These are phyloP conservation scores for Dermolepida albohirtum DNA, from an alignment of 2,888 invertebrate genomes.

Conservation along the genomic window DNA sequence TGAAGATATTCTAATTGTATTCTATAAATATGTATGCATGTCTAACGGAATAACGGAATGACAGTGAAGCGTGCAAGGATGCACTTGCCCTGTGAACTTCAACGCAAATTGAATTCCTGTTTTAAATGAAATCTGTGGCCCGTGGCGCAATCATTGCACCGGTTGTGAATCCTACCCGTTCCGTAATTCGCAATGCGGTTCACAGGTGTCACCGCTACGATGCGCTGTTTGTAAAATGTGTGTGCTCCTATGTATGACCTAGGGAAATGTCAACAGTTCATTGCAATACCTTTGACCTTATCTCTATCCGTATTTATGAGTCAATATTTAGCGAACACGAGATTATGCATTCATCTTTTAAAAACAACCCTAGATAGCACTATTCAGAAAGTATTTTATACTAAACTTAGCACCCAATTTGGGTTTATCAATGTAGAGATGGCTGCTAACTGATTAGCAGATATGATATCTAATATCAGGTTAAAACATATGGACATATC, in stretches of 20 bases:
- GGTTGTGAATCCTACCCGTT: background rate
- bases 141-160: conserved; percentile 12
- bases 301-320: conserved; percentile 41
- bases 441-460: too few relatives aligned
- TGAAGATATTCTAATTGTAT: too few relatives aligned
- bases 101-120: conserved; percentile 21
- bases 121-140: conserved; percentile 14
- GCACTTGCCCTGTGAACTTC: conserved; percentile 36
- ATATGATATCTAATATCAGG: too few relatives aligned
- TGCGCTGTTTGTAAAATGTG: background rate
- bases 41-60: conserved; percentile 12
- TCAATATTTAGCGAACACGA: conserved; percentile 39
- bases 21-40: too few relatives aligned
- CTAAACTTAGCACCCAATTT: too few relatives aligned
- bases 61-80: conserved; percentile 26
- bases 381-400: too few relatives aligned
- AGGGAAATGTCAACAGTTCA: conserved; percentile 57
- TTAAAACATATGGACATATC: too few relatives aligned
- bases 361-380: too few relatives aligned
- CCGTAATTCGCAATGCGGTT: conserved; percentile 29
- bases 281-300: conserved; percentile 52
- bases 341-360: background rate
- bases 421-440: too few relatives aligned
- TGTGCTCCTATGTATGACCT: conserved; percentile 27
- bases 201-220: conserved; percentile 30